phyloP scores from a whole-genome alignment of 2,113 vertebrate genomes.

The Polypterus senegalus region DNA sequence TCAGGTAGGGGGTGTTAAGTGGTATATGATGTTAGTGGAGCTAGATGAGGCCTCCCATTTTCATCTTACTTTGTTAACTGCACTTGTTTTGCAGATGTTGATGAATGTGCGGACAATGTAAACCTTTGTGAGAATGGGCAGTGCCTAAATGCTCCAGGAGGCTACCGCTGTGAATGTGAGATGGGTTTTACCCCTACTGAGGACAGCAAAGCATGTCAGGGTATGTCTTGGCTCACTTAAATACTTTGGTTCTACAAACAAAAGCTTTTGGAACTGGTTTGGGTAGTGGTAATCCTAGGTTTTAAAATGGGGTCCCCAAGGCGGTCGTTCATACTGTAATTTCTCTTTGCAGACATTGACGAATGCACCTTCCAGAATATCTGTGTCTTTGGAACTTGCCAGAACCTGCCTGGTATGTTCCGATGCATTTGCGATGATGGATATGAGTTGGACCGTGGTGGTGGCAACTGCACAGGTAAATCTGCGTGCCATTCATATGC shows the following conservation, averaged over 20 bases:
- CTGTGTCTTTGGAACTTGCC: conserved; percentile 80
- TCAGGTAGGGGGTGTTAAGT: conserved; percentile 45
- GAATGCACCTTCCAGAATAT: conserved; percentile 87
- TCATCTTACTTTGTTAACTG: too few relatives aligned
- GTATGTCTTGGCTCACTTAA: conserved; percentile 34
- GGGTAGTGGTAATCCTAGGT: too few relatives aligned
- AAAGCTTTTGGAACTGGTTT: too few relatives aligned
- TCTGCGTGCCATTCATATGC: not conserved
- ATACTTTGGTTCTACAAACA: too few relatives aligned
- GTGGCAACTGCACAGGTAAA: conserved; percentile 83
- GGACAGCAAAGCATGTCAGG: conserved; percentile 79
- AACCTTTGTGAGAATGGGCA: conserved; percentile 86
- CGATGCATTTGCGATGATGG: conserved; percentile 75
- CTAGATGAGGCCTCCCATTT: too few relatives aligned
- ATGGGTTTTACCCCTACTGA: conserved; percentile 83
- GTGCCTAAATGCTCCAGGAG: conserved; percentile 78
- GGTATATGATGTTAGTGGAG: not conserved
- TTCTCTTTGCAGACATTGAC: conserved; percentile 63
- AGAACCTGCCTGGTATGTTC: conserved; percentile 91
- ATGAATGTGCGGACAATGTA: conserved; percentile 75
- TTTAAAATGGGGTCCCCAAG: too few relatives aligned
- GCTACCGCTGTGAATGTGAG: conserved; percentile 84
- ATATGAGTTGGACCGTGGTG: conserved; percentile 76
- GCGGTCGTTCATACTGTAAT: too few relatives aligned
- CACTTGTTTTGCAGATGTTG: conserved; percentile 57